Evolutionary conservation across 2,113 vertebrate genomes (phyloP).

Genomic region (Uria lomvia): DNA sequence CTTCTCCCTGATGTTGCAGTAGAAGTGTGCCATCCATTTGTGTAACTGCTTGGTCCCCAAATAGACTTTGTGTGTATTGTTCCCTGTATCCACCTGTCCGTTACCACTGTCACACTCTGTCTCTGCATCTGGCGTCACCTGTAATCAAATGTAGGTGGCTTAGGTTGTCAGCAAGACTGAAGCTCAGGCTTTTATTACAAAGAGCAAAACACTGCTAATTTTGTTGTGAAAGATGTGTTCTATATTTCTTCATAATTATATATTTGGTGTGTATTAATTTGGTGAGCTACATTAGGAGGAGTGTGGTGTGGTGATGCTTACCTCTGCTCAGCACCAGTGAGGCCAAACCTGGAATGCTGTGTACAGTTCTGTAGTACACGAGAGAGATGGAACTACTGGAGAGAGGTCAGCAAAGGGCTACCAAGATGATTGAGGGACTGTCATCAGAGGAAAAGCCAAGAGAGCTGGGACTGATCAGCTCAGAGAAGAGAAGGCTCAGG

Average conservation of each 20-base stretch:
- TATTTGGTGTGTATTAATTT: neutral
- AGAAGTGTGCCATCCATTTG: neutral
- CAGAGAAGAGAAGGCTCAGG: neutral
- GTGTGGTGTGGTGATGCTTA: neutral
- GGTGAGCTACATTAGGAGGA: neutral
- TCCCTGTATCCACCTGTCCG: neutral
- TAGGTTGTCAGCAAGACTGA: neutral
- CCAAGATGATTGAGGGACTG: neutral
- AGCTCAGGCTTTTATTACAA: neutral
- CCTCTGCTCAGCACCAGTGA: fast-evolving
- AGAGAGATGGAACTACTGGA: neutral
- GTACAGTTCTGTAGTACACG: neutral
- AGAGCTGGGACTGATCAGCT: neutral
- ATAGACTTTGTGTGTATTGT: neutral
- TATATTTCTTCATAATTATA: neutral
- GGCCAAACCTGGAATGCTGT: neutral
- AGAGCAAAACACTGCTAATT: neutral
- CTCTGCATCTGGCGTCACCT: neutral
- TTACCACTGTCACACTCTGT: fast-evolving
- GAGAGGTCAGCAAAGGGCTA: neutral
- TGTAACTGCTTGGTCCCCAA: neutral
- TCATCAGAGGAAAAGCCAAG: neutral
- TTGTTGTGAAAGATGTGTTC: neutral
- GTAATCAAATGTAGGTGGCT: neutral
- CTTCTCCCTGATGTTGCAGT: neutral